Base-by-base conservation (phyloP, 2,113 vertebrate genomes). In the Romanogobio albipinnatus region DNA sequence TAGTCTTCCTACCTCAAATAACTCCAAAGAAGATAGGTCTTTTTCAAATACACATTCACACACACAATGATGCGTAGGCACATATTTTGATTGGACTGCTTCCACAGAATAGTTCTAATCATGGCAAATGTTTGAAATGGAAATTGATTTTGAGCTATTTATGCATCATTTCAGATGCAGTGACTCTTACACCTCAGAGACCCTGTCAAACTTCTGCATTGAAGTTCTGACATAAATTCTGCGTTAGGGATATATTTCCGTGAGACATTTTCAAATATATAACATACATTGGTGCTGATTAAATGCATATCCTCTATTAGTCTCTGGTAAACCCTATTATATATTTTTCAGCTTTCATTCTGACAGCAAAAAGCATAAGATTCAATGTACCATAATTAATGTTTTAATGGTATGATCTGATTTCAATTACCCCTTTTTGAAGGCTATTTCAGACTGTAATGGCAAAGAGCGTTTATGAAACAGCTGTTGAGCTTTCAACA, bases 1-100 rank as follows among this genome's bases (percentile, higher is more conserved):
- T 89, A 89, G 79, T 80, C 53, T 70, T 83, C 70, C 11, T 79
- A 82, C 61, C 76, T 66, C 74, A 82, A 53, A 86, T 82, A 13
- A 58, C 5, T 45, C 26, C 24, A 56, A 68, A 51, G 19, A 78
- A 24, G 29, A 58, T 17, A 2, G 49, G 73, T 61, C 33, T 71
- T 64, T 70, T 81, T 47, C 10, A 56, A 33, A 71, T 47, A 66
- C 56, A 70, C 74, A 22, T 45, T 24, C 70, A 59, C 51, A 68
- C 49, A 78, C 59, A 47, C 17, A 47, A 49, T n/a, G 22, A 71
- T 70, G 47, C 29, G 5, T 22, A 70, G 26, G 62, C 81, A 47
- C 9, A 66, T 51, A 59, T 84, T 84, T 87, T 74, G 68, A 84
- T 84, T 36, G 2, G 71, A 53, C 56, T 61, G 29, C 81, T 84